Base-by-base conservation (phyloP, 2,797 vertebrate species). In the Sebastes melanostomus region DNA sequence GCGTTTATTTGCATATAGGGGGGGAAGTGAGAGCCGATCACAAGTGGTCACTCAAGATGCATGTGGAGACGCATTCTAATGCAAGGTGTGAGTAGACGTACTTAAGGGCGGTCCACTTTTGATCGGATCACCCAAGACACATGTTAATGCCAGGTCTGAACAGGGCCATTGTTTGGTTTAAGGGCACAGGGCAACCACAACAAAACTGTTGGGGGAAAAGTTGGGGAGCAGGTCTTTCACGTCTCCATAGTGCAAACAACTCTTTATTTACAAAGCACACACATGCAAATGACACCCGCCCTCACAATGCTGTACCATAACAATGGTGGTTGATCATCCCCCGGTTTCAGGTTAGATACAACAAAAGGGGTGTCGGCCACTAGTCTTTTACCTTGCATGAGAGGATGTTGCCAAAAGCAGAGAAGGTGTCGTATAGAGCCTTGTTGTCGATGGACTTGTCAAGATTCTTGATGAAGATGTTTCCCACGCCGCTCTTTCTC, bases 401-500 rank as follows among this genome's bases (percentile, higher is more conserved):
- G 16, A 99, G 91, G 94, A 99, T 99, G 93, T 99, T 99, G 70
- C 98, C 98, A 87, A 99, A 99, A 80, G 98, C 98, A 63, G 98
- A 99, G 93, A 99, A 99, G 4, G 98, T 99, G 93, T 99, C 98
- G 83, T 99, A 99, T 38, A 99, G 95, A 84, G 98, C 98, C 94
- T 99, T 99, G 95, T 99, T 99, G 94, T 99, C 98, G 32, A 99
- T 99, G 38, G 98, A 99, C 94, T 99, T 99, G 93, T 99, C 98
- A 83, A 99, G 94, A 81, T 99, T 99, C 93, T 99, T 99, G 93
- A 99, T 99, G 94, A 99, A 99, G 93, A 99, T 99, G 95, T 99
- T 99, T 81, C 98, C 98, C 5, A 99, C 98, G 1, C 98, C 98
- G 0, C 98, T 99, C 93, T 99, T 99, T 85, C 98, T 97, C 90